These are phyloP conservation scores for Heterocephalus glaber DNA, from an alignment of 2,113 vertebrate genomes.

Conservation along the genomic window DNA sequence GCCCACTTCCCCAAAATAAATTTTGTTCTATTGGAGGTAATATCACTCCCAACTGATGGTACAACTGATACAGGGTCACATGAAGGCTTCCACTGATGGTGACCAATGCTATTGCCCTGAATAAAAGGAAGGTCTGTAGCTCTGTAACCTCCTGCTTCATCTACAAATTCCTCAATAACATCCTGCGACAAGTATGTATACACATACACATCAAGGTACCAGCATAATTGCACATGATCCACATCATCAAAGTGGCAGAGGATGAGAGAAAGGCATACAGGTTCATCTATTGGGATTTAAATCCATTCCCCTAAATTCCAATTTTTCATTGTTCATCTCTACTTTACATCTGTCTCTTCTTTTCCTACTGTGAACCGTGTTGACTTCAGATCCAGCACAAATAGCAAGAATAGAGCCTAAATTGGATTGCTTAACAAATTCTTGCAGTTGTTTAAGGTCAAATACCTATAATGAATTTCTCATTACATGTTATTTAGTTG, in stretches of 20 bases:
- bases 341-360: neutral
- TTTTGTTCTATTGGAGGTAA: neutral
- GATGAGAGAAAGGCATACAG: neutral
- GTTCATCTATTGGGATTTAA: neutral
- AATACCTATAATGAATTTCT: neutral
- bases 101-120: neutral
- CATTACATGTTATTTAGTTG: neutral
- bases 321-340: neutral
- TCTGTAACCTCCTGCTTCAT: fast-evolving
- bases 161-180: too few relatives aligned
- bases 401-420: neutral
- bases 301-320: neutral
- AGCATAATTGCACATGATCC: too few relatives aligned
- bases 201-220: neutral
- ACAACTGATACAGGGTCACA: neutral
- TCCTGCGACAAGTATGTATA: neutral
- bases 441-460: neutral
- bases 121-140: neutral
- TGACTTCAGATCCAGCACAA: neutral
- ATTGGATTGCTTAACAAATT: neutral
- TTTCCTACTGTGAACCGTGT: neutral
- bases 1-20: fast-evolving
- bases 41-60: neutral
- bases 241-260: neutral
- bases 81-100: neutral